Base-by-base conservation (phyloP, 2,888 invertebrate species). In the Brachylomia viminalis region DNA sequence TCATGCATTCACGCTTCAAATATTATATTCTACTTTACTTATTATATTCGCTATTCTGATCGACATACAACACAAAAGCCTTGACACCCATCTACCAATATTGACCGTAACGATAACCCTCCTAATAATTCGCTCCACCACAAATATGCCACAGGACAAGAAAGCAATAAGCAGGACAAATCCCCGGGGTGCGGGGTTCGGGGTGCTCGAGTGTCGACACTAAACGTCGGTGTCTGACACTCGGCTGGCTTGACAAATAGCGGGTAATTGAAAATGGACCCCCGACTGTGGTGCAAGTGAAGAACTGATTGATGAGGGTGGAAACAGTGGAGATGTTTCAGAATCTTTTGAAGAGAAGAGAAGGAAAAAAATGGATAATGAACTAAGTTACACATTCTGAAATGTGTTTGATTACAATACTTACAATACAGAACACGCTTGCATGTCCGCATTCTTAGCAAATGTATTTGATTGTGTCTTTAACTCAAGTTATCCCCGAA, bases 191-290 rank as follows among this genome's bases (percentile, higher is more conserved):
- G 77, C 27, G 54, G 33, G 86, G 87, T 45, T 77, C 27, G 54
- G 33, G 47, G 77, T 27, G 49, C 73, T 84, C 65, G 75, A 86
- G 84, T 85, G 86, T 85, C 89, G 88, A 88, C 89, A 90, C 90
- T 91, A 93, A 92, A 91, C 90, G 92, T 91, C 91, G 90, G 84
- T 89, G 86, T 83, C 86, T 87, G 91, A 88, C 90, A 88, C 88
- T 89, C 87, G 68, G 77, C 80, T 79, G 77, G 77, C 78, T 92
- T 91, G 86, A 92, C 95, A 95, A 95, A 95, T 94, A 94, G 89
- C 90, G 91, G 92, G 93, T 95, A 95, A 95, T 95, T 95, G 95
- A 94, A 95, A 94, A 93, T 86, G 90, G 92, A 91, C 90, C 88
- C 85, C 74, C 75, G 20, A 27, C 59, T 65, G 72, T 74, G 91